Conservation (phyloP, 2,797 vertebrate genomes). For the Graptemys geographica region DNA sequence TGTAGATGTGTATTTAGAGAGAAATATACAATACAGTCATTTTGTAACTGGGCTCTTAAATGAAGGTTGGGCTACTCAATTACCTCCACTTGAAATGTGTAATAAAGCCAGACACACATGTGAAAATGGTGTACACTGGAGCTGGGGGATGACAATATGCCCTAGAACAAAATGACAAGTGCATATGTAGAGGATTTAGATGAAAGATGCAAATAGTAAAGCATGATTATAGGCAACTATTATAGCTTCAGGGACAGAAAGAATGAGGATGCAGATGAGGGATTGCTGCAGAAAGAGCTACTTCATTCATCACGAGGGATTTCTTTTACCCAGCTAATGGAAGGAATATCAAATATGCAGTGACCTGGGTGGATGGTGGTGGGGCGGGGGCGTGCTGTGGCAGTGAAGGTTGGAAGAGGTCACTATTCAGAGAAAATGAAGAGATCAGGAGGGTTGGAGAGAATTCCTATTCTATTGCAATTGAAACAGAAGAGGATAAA, state of each 20-base stretch:
- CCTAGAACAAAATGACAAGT: neutral
- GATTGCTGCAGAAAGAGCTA: fast-evolving
- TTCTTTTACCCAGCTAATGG: neutral
- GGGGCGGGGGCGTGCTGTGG: neutral
- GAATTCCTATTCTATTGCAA: neutral
- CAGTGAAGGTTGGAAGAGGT: fast-evolving
- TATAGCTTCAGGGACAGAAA: neutral
- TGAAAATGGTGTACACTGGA: fast-evolving
- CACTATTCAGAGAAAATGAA: neutral
- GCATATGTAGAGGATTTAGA: neutral
- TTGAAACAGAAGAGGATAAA: neutral
- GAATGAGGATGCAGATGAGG: neutral
- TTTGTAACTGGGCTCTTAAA: neutral
- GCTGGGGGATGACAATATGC: neutral
- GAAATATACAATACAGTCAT: neutral
- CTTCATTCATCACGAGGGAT: fast-evolving
- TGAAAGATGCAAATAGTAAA: fast-evolving
- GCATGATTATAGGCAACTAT: fast-evolving
- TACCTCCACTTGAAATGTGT: neutral
- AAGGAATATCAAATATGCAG: fast-evolving
- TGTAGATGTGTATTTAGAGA: neutral
- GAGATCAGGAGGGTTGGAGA: neutral
- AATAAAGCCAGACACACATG: neutral
- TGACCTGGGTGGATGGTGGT: neutral
- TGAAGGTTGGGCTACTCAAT: neutral